These are phyloP conservation scores for Sphyrna mokarran DNA, from an alignment of 2,113 vertebrate species.

Conservation along the genomic window DNA sequence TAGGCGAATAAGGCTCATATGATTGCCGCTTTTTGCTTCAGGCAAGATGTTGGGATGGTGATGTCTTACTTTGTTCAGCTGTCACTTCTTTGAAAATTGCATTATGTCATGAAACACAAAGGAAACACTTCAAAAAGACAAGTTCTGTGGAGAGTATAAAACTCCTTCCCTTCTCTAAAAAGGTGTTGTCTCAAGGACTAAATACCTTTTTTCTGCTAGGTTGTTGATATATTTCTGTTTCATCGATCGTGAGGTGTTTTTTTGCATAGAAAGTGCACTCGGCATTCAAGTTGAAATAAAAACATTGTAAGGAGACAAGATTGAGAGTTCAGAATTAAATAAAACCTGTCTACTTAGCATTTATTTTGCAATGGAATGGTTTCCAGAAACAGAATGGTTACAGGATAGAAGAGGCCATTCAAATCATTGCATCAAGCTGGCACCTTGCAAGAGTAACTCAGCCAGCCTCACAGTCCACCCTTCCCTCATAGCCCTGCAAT, in stretches of 20 bases:
- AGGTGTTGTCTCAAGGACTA: too few relatives aligned
- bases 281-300: neutral
- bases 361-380: neutral
- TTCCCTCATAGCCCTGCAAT: too few relatives aligned
- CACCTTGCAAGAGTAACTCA: too few relatives aligned
- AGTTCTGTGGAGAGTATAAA: neutral
- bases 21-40: neutral
- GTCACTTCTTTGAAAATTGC: neutral
- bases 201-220: neutral
- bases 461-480: too few relatives aligned
- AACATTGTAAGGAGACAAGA: neutral
- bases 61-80: slow-evolving; percentile 3
- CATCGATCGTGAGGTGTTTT: neutral
- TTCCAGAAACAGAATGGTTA: too few relatives aligned
- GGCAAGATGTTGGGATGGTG: neutral
- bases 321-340: neutral
- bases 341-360: neutral
- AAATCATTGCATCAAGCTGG: too few relatives aligned
- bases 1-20: neutral
- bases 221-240: neutral
- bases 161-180: neutral
- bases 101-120: neutral
- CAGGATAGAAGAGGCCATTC: too few relatives aligned
- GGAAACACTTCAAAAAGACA: neutral
- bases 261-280: neutral